Evolutionary conservation across 2,797 vertebrate genomes (phyloP), one percentile per base, ranked within the genome.

Genomic region (Serranus cabrilla): DNA sequence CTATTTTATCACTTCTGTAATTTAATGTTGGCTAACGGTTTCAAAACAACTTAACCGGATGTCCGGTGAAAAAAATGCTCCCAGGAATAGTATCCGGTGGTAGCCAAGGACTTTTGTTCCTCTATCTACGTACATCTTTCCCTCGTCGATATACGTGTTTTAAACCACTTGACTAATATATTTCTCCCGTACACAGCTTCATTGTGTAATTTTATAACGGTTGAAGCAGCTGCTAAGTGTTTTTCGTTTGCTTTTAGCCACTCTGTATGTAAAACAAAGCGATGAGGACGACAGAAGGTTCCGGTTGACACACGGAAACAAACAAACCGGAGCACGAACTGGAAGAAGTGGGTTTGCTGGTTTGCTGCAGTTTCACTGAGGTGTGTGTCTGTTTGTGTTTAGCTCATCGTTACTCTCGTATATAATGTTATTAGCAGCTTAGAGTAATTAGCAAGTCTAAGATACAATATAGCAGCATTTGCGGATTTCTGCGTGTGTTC

Each of bases 301-400:
- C 90, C 91, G 84, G 21, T 31, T 86, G 76, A 82, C 54, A 49
- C 66, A 65, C 63, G 80, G 85, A 76, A 74, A 85, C 67, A 82
- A 90, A 63, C 66, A 74, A 18, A 11, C 50, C 23, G 59, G 65
- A 76, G 51, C 75, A 71, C 74, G 50, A 54, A 61, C 13, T 39
- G 71, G 64, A 43, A 73, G 54, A 70, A 76, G 61, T 51, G 69
- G 46, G 39, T 27, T 76, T 58, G 39, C 56, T 60, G 64, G 25
- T 46, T 74, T 69, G 20, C 49, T 69, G 31, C 58, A 31, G 14
- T 23, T 66, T 27, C 11, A 18, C 34, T 4, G 50, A 63, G 74
- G 70, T 87, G 31, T 67, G 64, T 75, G 34, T 8, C 8, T 34
- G 34, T 8, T 7, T 52, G 5, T 49, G 2, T 31, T 52, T n/a